Conservation (phyloP, 2,113 vertebrate genomes). For the Gymnorhina tibicen region DNA sequence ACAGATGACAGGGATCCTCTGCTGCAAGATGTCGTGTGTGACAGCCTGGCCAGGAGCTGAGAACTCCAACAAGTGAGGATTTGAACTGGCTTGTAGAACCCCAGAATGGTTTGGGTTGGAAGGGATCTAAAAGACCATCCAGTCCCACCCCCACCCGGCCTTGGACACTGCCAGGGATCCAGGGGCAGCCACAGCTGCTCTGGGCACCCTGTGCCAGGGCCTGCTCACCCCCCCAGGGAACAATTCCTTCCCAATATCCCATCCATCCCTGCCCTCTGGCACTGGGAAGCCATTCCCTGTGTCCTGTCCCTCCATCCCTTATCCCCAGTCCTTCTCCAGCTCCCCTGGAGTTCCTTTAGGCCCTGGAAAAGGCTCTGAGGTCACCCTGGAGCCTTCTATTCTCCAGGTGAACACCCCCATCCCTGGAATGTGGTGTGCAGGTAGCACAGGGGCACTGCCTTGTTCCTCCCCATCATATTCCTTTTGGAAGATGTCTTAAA, state of each 20-base stretch:
- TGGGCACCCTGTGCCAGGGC: neutral
- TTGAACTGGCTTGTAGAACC: neutral
- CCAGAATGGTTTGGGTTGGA: neutral
- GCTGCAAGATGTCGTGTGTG: neutral
- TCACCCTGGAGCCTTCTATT: accelerated
- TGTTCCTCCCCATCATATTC: neutral
- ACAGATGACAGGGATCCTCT: neutral
- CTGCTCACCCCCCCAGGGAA: neutral
- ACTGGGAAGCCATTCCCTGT: neutral
- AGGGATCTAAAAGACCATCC: neutral
- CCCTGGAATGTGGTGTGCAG: neutral
- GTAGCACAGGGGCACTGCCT: neutral
- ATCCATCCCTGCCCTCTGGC: neutral
- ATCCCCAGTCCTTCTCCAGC: neutral
- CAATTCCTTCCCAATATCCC: neutral
- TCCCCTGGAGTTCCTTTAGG: neutral
- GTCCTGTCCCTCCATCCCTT: neutral
- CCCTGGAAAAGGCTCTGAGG: accelerated
- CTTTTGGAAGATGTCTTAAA: neutral
- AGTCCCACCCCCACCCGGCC: neutral
- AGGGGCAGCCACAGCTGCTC: neutral
- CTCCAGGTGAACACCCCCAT: neutral
- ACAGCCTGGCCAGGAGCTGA: neutral
- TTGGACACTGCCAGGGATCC: neutral
- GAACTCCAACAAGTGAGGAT: accelerated